Evolutionary conservation across 2,797 vertebrate species (phyloP).

Genomic region (Coracias cyanogaster): DNA sequence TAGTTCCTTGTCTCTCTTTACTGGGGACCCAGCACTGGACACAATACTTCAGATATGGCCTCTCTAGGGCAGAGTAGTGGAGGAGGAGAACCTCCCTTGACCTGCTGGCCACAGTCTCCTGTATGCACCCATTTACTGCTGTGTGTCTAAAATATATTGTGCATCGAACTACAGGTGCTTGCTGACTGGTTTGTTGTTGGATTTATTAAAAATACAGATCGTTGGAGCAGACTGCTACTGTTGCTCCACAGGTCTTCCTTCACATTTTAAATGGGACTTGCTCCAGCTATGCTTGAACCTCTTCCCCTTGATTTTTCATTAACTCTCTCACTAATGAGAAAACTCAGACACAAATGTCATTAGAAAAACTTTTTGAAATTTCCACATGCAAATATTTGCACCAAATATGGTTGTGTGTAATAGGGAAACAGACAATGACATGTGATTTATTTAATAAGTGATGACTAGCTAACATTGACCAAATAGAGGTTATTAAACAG

Average conservation of each 20-base stretch:
- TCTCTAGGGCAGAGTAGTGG: too few relatives aligned
- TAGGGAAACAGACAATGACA: neutral
- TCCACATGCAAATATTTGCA: constrained; percentile 38
- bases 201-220: neutral
- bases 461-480: neutral
- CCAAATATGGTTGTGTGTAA: neutral
- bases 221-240: neutral
- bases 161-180: neutral
- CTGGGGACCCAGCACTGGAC: too few relatives aligned
- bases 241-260: neutral
- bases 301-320: neutral
- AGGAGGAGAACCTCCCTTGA: too few relatives aligned
- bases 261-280: neutral
- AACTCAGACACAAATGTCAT: neutral
- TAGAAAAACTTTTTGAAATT: neutral
- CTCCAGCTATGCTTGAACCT: neutral
- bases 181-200: neutral
- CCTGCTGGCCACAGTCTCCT: too few relatives aligned
- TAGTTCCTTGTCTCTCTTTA: too few relatives aligned
- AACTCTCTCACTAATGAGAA: neutral
- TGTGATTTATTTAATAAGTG: constrained; percentile 22
- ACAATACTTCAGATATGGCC: too few relatives aligned
- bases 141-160: too few relatives aligned
- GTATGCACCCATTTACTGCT: too few relatives aligned
- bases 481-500: constrained; percentile 26